phyloP scores from a whole-genome alignment of 1,140 invertebrate species.

The Drosophila lini region DNA sequence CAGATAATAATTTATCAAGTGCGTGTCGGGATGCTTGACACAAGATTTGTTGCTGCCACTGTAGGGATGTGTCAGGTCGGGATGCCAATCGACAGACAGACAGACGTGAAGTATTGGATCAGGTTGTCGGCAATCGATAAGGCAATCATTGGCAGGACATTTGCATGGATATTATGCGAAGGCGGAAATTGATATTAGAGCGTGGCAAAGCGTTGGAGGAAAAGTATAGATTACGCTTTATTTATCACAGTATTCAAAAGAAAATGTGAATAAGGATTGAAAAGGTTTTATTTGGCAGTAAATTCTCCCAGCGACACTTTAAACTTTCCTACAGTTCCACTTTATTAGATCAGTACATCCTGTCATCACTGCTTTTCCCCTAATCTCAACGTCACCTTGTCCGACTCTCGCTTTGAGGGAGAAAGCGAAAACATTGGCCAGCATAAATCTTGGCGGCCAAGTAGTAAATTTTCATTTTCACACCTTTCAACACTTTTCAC shows the following conservation, averaged over 20 bases:
- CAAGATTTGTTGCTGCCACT: slow-evolving; percentile 49
- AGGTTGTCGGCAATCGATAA: slow-evolving; percentile 38
- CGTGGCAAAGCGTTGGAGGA: background rate
- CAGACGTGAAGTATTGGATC: slow-evolving; percentile 25
- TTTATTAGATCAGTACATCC: slow-evolving; percentile 23
- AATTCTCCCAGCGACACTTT: background rate
- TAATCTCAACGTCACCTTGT: background rate
- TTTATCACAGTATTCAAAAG: background rate
- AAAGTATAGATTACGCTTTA: background rate
- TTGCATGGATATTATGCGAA: slow-evolving; percentile 16
- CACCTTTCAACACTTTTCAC: slow-evolving; percentile 83
- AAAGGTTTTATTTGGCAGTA: background rate
- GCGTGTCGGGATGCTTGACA: slow-evolving; percentile 54
- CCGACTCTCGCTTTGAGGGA: background rate
- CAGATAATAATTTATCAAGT: slow-evolving; percentile 76
- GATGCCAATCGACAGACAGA: slow-evolving; percentile 50
- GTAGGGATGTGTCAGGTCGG: slow-evolving; percentile 41
- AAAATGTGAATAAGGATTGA: background rate
- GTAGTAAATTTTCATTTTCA: slow-evolving; percentile 84
- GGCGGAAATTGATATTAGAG: slow-evolving; percentile 40
- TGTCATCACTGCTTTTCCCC: slow-evolving; percentile 7
- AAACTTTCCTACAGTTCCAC: slow-evolving; percentile 3
- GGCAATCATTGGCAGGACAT: slow-evolving; percentile 42
- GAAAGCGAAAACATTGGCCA: slow-evolving; percentile 52
- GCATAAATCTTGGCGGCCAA: slow-evolving; percentile 77